phyloP scores from a whole-genome alignment of 2,113 vertebrate species.

The Eptatretus burgeri region DNA sequence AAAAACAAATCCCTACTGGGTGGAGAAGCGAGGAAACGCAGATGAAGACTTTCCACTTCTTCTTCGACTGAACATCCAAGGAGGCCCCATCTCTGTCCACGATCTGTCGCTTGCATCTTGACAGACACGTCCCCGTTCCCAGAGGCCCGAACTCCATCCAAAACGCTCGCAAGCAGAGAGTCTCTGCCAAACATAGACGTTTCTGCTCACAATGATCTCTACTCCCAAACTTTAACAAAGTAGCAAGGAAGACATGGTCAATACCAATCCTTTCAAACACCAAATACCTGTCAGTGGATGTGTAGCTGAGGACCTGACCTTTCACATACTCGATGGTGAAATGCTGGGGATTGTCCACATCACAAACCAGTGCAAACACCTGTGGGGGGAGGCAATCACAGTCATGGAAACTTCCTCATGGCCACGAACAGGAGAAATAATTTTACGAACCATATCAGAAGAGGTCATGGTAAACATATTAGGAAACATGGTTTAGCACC shows the following conservation, averaged over 20 bases:
- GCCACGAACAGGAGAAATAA: no score
- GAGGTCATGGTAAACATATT: no score
- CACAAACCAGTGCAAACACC: constrained; percentile 85
- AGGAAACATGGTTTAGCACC: no score
- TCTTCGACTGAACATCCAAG: constrained; percentile 93
- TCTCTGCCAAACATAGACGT: constrained; percentile 26
- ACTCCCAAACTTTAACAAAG: no score
- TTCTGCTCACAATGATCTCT: no score
- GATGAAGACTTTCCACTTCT: constrained; percentile 86
- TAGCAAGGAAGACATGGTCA: no score
- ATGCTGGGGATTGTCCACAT: constrained; percentile 70
- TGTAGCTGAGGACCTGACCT: constrained; percentile 70
- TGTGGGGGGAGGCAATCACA: constrained; percentile 15
- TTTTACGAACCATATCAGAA: no score
- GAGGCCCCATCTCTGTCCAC: constrained; percentile 79
- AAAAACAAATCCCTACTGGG: constrained; percentile 59
- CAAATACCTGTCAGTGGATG: constrained; percentile 73
- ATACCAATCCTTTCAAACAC: no score
- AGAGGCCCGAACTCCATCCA: constrained; percentile 82
- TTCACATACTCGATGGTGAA: constrained; percentile 89
- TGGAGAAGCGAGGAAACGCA: constrained; percentile 64
- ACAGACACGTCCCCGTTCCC: constrained; percentile 92
- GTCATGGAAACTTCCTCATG: neutral
- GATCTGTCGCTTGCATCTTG: constrained; percentile 66
- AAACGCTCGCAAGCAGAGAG: constrained; percentile 65